A percentile compares a stretch with the other conserved stretches of the same genome.
Conservation (phyloP, 2,888 invertebrate species). For the Dicyrtomina minuta region DNA sequence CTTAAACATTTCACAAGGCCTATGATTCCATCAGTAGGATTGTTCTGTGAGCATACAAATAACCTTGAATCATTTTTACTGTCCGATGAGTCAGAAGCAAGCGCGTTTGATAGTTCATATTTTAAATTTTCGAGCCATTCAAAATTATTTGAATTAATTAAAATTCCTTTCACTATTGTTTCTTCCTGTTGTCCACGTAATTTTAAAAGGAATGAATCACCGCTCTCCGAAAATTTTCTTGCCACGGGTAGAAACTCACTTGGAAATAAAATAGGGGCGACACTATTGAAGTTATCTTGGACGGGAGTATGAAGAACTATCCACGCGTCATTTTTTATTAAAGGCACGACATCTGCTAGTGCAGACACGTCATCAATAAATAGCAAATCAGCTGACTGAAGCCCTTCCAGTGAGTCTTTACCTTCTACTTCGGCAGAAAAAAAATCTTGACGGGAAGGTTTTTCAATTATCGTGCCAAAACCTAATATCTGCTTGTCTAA, state of each 20-base stretch:
- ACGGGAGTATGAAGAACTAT: neutral
- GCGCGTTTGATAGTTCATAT: conserved; percentile 62
- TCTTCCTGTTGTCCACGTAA: too few relatives aligned
- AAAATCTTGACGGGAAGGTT: too few relatives aligned
- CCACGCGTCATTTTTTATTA: neutral
- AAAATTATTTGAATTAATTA: too few relatives aligned
- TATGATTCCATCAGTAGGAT: conserved; percentile 72
- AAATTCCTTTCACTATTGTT: too few relatives aligned
- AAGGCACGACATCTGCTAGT: neutral
- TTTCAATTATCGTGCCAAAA: too few relatives aligned
- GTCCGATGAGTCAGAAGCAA: too few relatives aligned
- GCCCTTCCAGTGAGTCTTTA: neutral
- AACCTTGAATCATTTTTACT: conserved; percentile 61
- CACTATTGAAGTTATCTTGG: neutral
- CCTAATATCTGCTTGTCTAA: neutral
- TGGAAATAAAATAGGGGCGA: neutral
- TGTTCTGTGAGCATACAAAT: conserved; percentile 68
- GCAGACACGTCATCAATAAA: too few relatives aligned
- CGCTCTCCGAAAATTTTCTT: neutral
- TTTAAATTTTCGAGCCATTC: conserved; percentile 80
- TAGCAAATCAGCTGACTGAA: neutral
- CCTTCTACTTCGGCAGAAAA: too few relatives aligned
- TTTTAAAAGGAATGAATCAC: too few relatives aligned
- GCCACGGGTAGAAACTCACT: neutral
- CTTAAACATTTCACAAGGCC: conserved; percentile 88